Base-by-base conservation (phyloP, 2,888 invertebrate genomes). In the Dicycla oo region DNA sequence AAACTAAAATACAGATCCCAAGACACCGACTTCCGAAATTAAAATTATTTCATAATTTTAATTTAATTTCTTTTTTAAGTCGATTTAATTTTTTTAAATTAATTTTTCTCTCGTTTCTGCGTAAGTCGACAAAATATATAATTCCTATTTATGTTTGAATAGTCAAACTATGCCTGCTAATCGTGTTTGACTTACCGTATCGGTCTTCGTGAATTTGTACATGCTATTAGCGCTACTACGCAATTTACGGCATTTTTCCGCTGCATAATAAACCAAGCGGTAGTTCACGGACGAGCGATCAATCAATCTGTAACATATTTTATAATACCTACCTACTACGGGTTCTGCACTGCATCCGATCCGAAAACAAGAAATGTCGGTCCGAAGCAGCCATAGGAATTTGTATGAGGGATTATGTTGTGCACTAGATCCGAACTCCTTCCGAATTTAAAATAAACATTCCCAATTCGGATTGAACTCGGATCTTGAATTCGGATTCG, bases 201-300 rank as follows among this genome's bases (percentile, higher is more conserved):
- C 96, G 67, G 90, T 90, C 72, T 93, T 91, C 2, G 87, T 90
- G 61, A 91, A 93, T 54, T 91, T 93, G 80, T 91, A 93, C 34
- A 90, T 74, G 61, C 85, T 84, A 69, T 88, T 89, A 10, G 86
- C 56, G 4, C 75, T 80, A 7, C 62, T 62, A 71, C 88, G 83
- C 2, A 92, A 64, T 8, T 53, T 34, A 18, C 95, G 93, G 63
- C 91, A 85, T 5, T 88, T 85, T 57, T 92, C 89, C 3, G 93
- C 90, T 2, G 97, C 97, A 88, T 97, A 97, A 87, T 97, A 97
- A 4, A 97, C 97, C 64, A 97, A 91, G 62, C 96, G 96, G 57
- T 96, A 92, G 7, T 96, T 97, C 0, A 86, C 88, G 15, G 96
- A 92, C 61, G 96, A 93, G 65, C 94, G 93, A 58, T 96, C 91